Evolutionary conservation across 2,797 vertebrate genomes (phyloP).

Genomic region (Liasis olivaceus): DNA sequence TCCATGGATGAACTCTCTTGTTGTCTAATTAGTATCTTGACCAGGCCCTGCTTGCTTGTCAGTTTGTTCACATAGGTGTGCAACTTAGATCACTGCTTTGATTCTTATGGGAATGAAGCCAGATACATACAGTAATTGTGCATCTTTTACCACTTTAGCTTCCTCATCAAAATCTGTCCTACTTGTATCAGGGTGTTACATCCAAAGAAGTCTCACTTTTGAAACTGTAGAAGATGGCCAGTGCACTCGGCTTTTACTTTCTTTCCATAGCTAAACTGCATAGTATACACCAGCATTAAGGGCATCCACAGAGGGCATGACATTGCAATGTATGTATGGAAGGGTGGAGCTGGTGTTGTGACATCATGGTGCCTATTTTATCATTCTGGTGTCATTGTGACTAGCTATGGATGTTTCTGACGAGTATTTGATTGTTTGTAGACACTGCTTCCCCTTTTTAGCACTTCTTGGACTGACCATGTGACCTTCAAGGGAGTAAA

Average conservation of each 20-base stretch:
- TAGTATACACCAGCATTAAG: neutral
- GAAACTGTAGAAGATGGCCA: neutral
- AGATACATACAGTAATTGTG: neutral
- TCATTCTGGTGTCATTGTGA: neutral
- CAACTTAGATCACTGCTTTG: constrained; percentile 20
- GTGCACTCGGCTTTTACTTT: neutral
- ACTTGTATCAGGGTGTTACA: neutral
- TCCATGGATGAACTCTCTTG: neutral
- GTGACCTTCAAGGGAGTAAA: neutral
- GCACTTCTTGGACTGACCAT: neutral
- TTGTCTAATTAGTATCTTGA: neutral
- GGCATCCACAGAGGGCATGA: neutral
- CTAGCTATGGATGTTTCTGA: neutral
- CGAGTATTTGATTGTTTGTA: neutral
- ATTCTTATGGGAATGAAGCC: neutral
- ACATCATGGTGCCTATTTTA: neutral
- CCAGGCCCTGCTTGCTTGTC: neutral
- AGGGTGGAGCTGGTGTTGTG: neutral
- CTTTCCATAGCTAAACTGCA: neutral
- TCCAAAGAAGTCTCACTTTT: neutral
- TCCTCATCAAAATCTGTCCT: constrained; percentile 9
- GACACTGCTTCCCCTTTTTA: neutral
- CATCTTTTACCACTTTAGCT: neutral
- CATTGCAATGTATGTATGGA: neutral
- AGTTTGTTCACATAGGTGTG: constrained; percentile 4